Conservation (phyloP, 2,888 invertebrate genomes). For the Meteorus colon region DNA sequence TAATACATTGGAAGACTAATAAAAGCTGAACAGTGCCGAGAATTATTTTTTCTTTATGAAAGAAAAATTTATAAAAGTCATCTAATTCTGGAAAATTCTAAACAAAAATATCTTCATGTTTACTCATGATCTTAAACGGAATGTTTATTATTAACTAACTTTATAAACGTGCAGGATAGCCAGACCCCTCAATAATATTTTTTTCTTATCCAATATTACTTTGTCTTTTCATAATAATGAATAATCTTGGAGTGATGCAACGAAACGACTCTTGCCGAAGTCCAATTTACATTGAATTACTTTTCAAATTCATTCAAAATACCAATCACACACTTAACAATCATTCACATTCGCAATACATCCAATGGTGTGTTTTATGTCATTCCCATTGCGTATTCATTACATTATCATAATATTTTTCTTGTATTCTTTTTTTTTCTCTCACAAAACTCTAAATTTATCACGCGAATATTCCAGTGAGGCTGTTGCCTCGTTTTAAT, state of each 20-base stretch:
- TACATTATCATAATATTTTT: neutral
- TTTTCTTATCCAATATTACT: neutral
- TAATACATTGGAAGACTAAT: too few relatives aligned
- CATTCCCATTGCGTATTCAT: neutral
- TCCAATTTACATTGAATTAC: constrained; percentile 27
- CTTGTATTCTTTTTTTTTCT: neutral
- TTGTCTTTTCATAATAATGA: constrained; percentile 47
- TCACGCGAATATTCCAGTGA: constrained; percentile 10
- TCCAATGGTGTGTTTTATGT: constrained; percentile 4
- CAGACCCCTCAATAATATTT: neutral
- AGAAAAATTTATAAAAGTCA: too few relatives aligned
- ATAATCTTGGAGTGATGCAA: constrained; percentile 53
- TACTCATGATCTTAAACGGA: too few relatives aligned
- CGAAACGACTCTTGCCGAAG: constrained; percentile 53
- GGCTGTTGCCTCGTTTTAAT: constrained; percentile 5
- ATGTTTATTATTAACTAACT: too few relatives aligned
- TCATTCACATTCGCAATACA: constrained; percentile 46
- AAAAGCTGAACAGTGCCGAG: too few relatives aligned
- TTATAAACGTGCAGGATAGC: neutral
- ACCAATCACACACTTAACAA: constrained; percentile 37
- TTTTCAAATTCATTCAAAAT: constrained; percentile 15
- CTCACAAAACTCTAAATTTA: constrained; percentile 22
- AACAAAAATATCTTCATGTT: too few relatives aligned
- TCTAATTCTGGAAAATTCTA: too few relatives aligned
- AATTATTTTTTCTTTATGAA: too few relatives aligned